Evolutionary conservation across 2,888 invertebrate species (phyloP), one percentile per base, ranked within the genome.

Genomic region (Hylaea fasciaria): DNA sequence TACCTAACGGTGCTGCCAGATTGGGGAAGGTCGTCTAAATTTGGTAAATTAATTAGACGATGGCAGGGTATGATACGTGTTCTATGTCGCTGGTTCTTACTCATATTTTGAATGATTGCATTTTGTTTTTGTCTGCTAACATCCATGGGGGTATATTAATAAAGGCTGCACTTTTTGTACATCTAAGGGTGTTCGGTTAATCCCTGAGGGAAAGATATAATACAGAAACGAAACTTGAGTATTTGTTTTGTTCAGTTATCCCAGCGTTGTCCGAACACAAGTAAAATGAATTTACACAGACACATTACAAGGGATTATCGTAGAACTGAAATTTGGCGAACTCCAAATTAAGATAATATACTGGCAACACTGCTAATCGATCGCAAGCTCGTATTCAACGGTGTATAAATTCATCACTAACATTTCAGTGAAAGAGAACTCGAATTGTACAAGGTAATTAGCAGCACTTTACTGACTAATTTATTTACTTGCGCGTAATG

Each of bases 401-500:
- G 40, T n/a, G 46, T 49, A 44, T 59, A 47, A 80, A 80, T 75
- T 77, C 74, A 75, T 78, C 74, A 77, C 73, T 69, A 70, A 68
- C 73, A 68, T 76, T 78, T 66, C 65, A 77, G 76, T 74, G 77
- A 79, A 80, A 80, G 75, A 81, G 81, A 81, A 80, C 81, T 78
- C 73, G 47, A 78, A 72, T 81, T 78, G 77, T 79, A 79, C 74
- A 78, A 70, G 71, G 76, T 85, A 85, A 87, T 87, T 85, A 85
- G 82, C 76, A 73, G 78, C 80, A 85, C 76, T 83, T 81, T 79
- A 78, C 77, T 65, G 76, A 78, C 80, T 86, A 86, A 87, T 87
- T 86, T 87, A 86, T 87, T 87, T 85, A 83, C 82, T 80, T 82
- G 79, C 76, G 77, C 79, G 77, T 86, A 80, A 84, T 82, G 83